Evolutionary conservation across 2,888 invertebrate genomes (phyloP).

Genomic region (Silvanus unidentatus): DNA sequence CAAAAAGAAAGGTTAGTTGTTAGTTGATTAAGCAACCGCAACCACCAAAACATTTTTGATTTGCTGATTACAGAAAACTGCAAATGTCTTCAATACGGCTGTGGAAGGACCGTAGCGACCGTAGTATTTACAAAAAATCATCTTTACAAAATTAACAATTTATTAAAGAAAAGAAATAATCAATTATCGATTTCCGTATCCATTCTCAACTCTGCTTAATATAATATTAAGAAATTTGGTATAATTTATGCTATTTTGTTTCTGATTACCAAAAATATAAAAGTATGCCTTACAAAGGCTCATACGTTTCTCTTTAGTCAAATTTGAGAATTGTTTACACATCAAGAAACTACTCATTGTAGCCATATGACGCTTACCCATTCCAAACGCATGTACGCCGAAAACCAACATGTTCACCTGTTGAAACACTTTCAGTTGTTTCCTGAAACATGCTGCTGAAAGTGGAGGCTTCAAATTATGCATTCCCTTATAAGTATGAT

Average conservation of each 20-base stretch:
- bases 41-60: too few relatives aligned
- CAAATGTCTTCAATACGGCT: too few relatives aligned
- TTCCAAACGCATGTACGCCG: slow-evolving; percentile 19
- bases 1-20: too few relatives aligned
- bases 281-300: background rate
- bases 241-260: background rate
- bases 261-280: background rate
- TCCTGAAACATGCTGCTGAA: slow-evolving; percentile 4
- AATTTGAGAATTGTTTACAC: slow-evolving; percentile 1
- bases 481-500: background rate
- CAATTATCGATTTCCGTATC: too few relatives aligned
- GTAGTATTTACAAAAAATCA: too few relatives aligned
- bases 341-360: slow-evolving; percentile 20
- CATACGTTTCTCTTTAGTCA: slow-evolving; percentile 4
- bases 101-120: too few relatives aligned
- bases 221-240: background rate
- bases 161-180: too few relatives aligned
- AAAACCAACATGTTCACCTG: slow-evolving; percentile 13
- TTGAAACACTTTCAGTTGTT: background rate
- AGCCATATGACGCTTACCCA: slow-evolving; percentile 22
- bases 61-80: too few relatives aligned
- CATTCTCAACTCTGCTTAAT: background rate
- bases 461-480: background rate
- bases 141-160: too few relatives aligned
- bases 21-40: too few relatives aligned